Base-by-base conservation (phyloP, 2,888 invertebrate genomes). In the Agrotis segetum region DNA sequence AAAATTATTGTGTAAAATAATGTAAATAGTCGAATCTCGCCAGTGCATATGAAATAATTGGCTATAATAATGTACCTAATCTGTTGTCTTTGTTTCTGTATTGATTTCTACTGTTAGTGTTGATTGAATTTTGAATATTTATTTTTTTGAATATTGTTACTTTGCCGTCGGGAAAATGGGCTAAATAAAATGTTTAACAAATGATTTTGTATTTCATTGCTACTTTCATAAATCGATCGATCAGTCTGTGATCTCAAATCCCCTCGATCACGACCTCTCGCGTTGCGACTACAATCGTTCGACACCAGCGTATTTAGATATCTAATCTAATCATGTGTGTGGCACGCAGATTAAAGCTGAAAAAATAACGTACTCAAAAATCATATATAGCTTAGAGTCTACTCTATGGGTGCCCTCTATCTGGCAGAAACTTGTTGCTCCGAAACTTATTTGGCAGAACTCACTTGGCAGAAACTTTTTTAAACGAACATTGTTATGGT, bases 21-120 rank as follows among this genome's bases (percentile, higher is more conserved):
- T 78, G 82, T 84, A 79, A 49, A 34, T 68, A 65, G 13, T 73
- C 62, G 76, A 84, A 77, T 82, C 82, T 86, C 85, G 56, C 67
- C 63, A 76, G 62, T 77, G 67, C 67, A 63, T 74, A 70, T 56
- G 6, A 70, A 65, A 56, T 66, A 56, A 82, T 79, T 76, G 76
- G 87, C 85, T 87, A 86, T 85, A 79, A 76, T 76, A 74, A 74
- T 79, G 82, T 84, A 85, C 86, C 83, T 84, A 55, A 58, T 62
- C 55, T 74, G 73, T 74, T 79, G 68, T 85, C 50, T 77, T 66
- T 71, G 46, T 72, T 71, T 55, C 60, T 40, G 58, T 74, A 67
- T 61, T 71, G 21, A 58, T 69, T 63, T 75, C 53, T 71, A 61
- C 49, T 49, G 50, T 80, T 70, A 29, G 19, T 68, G 11, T 70